phyloP scores from a whole-genome alignment of 2,797 vertebrate genomes.

The Acipenser oxyrinchus region DNA sequence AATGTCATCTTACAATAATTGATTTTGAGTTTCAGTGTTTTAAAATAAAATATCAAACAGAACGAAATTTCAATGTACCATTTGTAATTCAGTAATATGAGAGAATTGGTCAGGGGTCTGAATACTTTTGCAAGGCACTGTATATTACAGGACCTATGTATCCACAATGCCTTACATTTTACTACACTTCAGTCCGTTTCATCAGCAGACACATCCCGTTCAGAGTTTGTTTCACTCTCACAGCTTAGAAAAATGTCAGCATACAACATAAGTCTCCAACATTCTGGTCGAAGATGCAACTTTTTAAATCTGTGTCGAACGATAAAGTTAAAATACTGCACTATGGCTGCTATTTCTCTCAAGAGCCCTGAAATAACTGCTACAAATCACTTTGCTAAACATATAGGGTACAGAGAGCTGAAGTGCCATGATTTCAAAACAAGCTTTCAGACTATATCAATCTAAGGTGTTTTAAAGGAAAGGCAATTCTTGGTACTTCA shows the following conservation, averaged over 20 bases:
- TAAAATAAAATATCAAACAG: no score
- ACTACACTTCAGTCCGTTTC: not conserved
- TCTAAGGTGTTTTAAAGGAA: no score
- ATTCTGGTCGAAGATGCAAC: slow-evolving; percentile 26
- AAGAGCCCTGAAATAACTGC: slow-evolving; percentile 36
- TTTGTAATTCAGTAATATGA: no score
- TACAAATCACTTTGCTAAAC: slow-evolving; percentile 38
- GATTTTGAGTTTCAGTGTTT: no score
- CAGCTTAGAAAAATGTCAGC: slow-evolving; percentile 1
- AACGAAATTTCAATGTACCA: no score
- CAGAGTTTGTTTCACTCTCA: not conserved
- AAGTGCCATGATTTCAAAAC: slow-evolving; percentile 13
- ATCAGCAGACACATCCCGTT: not conserved
- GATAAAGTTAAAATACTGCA: slow-evolving; percentile 41
- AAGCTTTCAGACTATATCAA: not conserved
- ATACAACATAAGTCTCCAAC: not conserved
- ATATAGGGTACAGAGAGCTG: not conserved
- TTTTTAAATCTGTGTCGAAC: slow-evolving; percentile 38
- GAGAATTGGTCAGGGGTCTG: no score
- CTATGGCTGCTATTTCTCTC: slow-evolving; percentile 32
- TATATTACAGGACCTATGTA: not conserved
- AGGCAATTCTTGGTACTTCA: no score
- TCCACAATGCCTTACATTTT: not conserved
- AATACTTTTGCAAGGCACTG: no score
- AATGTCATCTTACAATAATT: no score